Evolutionary conservation across 2,888 invertebrate species (phyloP).

Genomic region (Thyatira batis): DNA sequence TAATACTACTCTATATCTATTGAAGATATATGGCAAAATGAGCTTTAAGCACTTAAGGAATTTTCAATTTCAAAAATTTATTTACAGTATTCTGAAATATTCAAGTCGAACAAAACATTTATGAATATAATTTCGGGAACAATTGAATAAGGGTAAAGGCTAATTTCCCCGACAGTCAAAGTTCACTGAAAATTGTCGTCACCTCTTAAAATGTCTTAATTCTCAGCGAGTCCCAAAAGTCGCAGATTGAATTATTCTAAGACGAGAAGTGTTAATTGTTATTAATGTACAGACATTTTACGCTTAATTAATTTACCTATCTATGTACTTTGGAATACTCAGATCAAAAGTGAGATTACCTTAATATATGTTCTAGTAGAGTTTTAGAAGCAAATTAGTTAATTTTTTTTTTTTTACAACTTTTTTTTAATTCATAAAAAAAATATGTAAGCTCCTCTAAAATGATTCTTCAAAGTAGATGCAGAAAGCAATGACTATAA

Average conservation of each 20-base stretch:
- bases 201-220: slow-evolving; percentile 44
- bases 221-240: slow-evolving; percentile 42
- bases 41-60: no score
- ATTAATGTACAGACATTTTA: slow-evolving; percentile 47
- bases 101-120: background rate
- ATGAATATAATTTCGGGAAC: background rate
- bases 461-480: background rate
- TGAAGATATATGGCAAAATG: no score
- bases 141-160: slow-evolving; percentile 1
- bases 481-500: background rate
- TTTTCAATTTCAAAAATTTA: no score
- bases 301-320: slow-evolving; percentile 1
- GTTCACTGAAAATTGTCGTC: slow-evolving; percentile 19
- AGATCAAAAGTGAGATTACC: background rate
- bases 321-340: background rate
- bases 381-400: background rate
- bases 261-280: slow-evolving; percentile 54
- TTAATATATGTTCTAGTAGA: no score
- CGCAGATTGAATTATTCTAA: slow-evolving; percentile 59
- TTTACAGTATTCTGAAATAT: background rate
- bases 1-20: no score
- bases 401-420: background rate
- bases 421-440: background rate
- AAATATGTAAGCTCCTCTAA: background rate
- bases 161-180: slow-evolving; percentile 7